Conservation (phyloP, 2,797 vertebrate genomes). For the Tamandua tetradactyla region DNA sequence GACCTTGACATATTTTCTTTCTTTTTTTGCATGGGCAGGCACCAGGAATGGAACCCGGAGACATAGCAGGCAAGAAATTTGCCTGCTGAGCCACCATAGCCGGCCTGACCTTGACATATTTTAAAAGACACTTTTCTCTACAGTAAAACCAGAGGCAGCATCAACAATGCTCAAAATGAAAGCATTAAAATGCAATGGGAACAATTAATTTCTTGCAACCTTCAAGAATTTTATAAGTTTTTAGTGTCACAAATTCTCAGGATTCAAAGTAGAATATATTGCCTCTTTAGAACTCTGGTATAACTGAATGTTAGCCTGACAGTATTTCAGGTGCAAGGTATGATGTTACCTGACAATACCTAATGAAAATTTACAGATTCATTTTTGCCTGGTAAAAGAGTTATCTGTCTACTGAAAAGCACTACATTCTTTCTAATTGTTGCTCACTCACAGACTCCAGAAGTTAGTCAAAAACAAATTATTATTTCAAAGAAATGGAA, state of each 20-base stretch:
- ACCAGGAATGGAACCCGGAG: no score
- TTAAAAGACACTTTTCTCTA: not conserved
- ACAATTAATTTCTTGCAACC: conserved; percentile 13
- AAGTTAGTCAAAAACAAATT: conserved; percentile 37
- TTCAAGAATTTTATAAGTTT: conserved; percentile 38
- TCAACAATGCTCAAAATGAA: conserved; percentile 10
- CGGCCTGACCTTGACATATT: not conserved
- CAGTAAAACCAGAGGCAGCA: not conserved
- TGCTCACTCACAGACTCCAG: conserved; percentile 12
- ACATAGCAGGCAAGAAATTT: no score
- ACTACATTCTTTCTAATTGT: conserved; percentile 45
- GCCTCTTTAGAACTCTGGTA: conserved; percentile 10
- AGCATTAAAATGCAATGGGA: conserved; percentile 23
- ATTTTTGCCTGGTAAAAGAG: conserved; percentile 51
- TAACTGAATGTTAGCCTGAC: conserved; percentile 57
- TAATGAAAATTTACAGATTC: conserved; percentile 65
- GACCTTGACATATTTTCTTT: no score
- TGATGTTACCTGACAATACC: conserved; percentile 43
- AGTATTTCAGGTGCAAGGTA: conserved; percentile 21
- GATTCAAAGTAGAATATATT: not conserved
- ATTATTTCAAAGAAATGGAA: conserved; percentile 10
- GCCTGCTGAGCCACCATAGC: no score
- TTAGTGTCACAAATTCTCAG: not conserved
- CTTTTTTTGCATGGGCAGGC: no score
- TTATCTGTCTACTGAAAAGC: conserved; percentile 31